Evolutionary conservation across 2,113 vertebrate species (phyloP), one percentile per base, ranked within the genome.

Genomic region (Gymnarchus niloticus): DNA sequence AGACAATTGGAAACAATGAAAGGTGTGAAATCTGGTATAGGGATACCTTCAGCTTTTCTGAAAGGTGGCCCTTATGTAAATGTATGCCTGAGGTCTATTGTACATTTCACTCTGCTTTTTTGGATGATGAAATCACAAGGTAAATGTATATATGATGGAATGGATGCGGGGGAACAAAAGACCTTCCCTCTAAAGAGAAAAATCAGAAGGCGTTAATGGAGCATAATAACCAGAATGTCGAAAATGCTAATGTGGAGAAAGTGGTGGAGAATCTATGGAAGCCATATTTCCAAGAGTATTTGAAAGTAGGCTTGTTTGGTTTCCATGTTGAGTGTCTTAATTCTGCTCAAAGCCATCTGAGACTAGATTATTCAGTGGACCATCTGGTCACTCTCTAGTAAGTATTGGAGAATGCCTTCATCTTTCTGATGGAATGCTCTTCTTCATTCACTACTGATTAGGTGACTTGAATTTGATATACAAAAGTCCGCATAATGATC

Each of bases 271-370:
- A 73, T 73, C 12, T 73, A 19, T 19, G 65, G 65, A 41, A 33
- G 41, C 33, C n/a, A n/a, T n/a, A 90, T 48, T 76, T 85, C 78
- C 23, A 76, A 25, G 6, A 25, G 57, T 52, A 76, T 0, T 92
- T 85, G 90, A 88, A 93, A 90, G 91, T 90, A 89, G 88, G 73
- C 88, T 81, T 59, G 1, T 85, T 85, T 87, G 21, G 73, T 77
- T 88, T 90, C 54, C 41, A 1, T 52, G 52, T 57, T 85, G 37
- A 85, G 48, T 21, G 41, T n/a, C 83, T 8, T 49, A 65, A 59
- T 48, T 59, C 21, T 65, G 49, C n/a, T 14, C n/a, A 25, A 25
- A 8, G 44, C 41, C 59, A 65, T 19, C 14, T 65, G 44, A 49
- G n/a, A 46, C 57, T 69, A 33, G 21, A 33, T 54, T 56, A 23